Percentiles rank a stretch among this genome's conserved stretches.
Evolutionary conservation across 1,140 invertebrate genomes (phyloP).

Genomic region (Meloidogyne hapla): DNA sequence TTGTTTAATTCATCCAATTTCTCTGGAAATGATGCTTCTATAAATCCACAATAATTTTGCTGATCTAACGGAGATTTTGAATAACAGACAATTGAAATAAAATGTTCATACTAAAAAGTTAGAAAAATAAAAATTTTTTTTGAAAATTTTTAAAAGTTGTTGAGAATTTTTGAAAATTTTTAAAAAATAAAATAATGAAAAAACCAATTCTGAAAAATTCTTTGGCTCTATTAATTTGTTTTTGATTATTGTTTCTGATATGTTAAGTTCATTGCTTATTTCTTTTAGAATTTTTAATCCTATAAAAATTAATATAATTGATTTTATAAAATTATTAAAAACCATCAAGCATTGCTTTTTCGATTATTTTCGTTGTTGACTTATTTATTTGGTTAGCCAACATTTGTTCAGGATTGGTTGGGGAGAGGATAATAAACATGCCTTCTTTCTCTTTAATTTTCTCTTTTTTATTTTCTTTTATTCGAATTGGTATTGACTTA

Average conservation of each 20-base stretch:
- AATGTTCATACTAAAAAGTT: conserved; percentile 23
- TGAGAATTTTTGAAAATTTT: no score
- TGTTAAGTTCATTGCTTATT: no score
- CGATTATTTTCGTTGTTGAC: background rate
- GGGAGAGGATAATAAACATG: background rate
- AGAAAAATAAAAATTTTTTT: no score
- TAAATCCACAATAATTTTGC: background rate
- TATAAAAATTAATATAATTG: background rate
- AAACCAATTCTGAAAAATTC: no score
- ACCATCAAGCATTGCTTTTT: conserved; percentile 15
- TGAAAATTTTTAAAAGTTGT: no score
- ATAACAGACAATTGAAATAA: conserved; percentile 2
- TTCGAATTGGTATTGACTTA: background rate
- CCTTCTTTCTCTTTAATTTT: background rate
- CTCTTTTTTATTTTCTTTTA: background rate
- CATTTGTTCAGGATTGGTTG: conserved; percentile 9
- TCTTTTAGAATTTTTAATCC: background rate
- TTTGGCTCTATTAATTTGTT: no score
- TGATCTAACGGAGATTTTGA: background rate
- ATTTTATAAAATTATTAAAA: background rate
- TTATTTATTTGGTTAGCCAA: conserved; percentile 8
- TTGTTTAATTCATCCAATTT: background rate
- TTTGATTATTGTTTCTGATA: no score
- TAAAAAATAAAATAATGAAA: no score
- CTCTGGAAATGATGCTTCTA: background rate